These are phyloP conservation scores for Lapara coniferarum DNA, from an alignment of 2,888 invertebrate genomes.

Conservation along the genomic window DNA sequence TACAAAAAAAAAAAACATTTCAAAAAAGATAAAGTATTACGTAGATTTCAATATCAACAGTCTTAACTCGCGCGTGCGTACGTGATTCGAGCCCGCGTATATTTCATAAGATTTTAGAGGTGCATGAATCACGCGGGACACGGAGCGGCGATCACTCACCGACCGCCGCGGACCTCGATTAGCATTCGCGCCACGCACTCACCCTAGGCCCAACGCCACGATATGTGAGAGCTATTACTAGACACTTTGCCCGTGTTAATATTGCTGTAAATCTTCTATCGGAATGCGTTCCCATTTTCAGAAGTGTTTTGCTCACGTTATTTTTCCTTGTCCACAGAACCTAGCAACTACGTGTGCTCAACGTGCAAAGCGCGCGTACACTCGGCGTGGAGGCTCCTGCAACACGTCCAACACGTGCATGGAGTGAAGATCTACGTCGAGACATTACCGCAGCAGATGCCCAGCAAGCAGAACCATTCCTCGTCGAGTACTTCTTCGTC, in stretches of 20 bases:
- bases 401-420: slow-evolving; percentile 97
- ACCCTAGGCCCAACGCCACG: slow-evolving; percentile 81
- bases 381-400: slow-evolving; percentile 97
- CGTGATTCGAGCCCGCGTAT: slow-evolving; percentile 79
- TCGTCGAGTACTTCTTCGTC: slow-evolving; percentile 84
- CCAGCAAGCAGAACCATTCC: slow-evolving; percentile 82
- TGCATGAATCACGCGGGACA: slow-evolving; percentile 83
- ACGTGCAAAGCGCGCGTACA: slow-evolving; percentile 96
- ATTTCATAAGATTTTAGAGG: slow-evolving; percentile 84
- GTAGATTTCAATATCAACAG: slow-evolving; percentile 83
- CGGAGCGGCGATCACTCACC: slow-evolving; percentile 81
- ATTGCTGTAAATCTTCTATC: slow-evolving; percentile 78
- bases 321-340: slow-evolving; percentile 87
- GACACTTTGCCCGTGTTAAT: slow-evolving; percentile 83
- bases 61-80: slow-evolving; percentile 78
- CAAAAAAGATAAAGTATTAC: slow-evolving; percentile 64
- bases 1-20: slow-evolving; percentile 9
- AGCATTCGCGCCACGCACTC: slow-evolving; percentile 73
- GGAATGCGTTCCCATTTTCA: slow-evolving; percentile 56
- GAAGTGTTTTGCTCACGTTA: slow-evolving; percentile 48
- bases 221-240: slow-evolving; percentile 84
- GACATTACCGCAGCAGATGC: slow-evolving; percentile 71
- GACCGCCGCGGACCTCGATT: slow-evolving; percentile 75
- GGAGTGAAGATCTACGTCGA: slow-evolving; percentile 97
- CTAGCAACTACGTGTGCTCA: slow-evolving; percentile 96